A percentile compares a stretch with the other conserved stretches of the same genome.
These are phyloP conservation scores for Stictocephala bisonia DNA, from an alignment of 2,888 invertebrate genomes.

Conservation along the genomic window DNA sequence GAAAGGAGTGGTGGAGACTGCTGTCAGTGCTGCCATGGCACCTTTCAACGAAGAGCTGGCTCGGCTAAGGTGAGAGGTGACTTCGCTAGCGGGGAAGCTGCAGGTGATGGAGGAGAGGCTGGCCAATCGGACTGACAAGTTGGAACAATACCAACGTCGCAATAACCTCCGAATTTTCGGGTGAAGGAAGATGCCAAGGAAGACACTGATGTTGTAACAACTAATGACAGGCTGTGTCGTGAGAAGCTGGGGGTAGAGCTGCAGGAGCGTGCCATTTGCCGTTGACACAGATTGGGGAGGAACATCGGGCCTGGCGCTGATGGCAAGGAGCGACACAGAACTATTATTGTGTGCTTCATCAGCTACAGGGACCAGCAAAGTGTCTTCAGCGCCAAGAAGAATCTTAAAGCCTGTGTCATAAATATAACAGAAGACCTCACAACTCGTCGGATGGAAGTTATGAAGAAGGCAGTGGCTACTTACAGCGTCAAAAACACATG, in stretches of 20 bases:
- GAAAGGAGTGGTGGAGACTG: too few species aligned
- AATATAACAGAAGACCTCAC: neutral
- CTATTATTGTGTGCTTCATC: neutral
- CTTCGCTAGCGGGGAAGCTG: too few species aligned
- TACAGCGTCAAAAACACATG: neutral
- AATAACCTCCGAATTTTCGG: too few species aligned
- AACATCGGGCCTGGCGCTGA: neutral
- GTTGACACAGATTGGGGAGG: conserved; percentile 1
- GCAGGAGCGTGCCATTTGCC: neutral
- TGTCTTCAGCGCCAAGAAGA: neutral
- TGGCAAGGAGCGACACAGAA: neutral
- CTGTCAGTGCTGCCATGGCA: too few species aligned
- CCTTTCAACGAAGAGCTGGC: too few species aligned
- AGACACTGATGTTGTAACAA: too few species aligned
- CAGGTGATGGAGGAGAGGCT: too few species aligned
- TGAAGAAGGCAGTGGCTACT: neutral
- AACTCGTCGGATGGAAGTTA: neutral
- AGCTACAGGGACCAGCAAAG: neutral
- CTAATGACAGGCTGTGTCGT: neutral
- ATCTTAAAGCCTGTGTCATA: neutral
- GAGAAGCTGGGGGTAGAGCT: neutral
- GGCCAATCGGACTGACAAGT: too few species aligned
- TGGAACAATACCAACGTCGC: too few species aligned
- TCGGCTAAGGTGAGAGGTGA: too few species aligned
- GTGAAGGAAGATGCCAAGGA: too few species aligned